Base-by-base conservation (phyloP, 1,140 invertebrate genomes). In the Drosophila pectinifera region DNA sequence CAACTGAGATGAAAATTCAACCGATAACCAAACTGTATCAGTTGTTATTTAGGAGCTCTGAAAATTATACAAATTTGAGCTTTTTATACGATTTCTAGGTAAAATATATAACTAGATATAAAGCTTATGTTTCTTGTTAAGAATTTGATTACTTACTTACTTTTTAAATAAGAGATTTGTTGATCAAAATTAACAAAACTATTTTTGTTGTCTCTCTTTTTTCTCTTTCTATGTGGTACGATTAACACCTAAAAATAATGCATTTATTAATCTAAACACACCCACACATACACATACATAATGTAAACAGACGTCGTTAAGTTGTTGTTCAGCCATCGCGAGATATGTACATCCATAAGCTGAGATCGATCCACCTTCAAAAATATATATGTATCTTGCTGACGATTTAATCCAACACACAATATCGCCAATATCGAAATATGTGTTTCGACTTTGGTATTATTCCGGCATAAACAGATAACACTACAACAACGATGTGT, bases 281-380 rank as follows among this genome's bases (percentile, higher is more conserved):
- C 7, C 45, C 13, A 18, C 10, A 20, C 1, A 42, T 22, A 18
- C 16, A 39, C 8, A 31, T 31, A 31, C 22, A 14, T 13, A 36
- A 55, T 67, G 4, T 26, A 55, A 65, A 43, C 84, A 89, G 84
- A 72, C 84, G 84, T 89, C 84, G 84, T 74, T 89, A 89, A 89
- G 46, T 79, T 76, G 43, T 76, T 51, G 64, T 75, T 51, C 57
- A 85, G 81, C 73, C 68, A 76, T 46, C 57, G 59, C 73, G 77
- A 58, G 38, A 59, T 54, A 56, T 68, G 49, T 53, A 59, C 57
- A 54, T 51, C 63, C 49, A 80, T 51, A 51, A 28, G 48, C 48
- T 31, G 81, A 74, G 68, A 51, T 34, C 48, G 64, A 86, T 86
- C 76, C 78, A 85, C 64, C 68, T 65, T 63, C 63, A 74, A 78